Conservation (phyloP, 2,888 invertebrate species). For the Vanessa cardui region DNA sequence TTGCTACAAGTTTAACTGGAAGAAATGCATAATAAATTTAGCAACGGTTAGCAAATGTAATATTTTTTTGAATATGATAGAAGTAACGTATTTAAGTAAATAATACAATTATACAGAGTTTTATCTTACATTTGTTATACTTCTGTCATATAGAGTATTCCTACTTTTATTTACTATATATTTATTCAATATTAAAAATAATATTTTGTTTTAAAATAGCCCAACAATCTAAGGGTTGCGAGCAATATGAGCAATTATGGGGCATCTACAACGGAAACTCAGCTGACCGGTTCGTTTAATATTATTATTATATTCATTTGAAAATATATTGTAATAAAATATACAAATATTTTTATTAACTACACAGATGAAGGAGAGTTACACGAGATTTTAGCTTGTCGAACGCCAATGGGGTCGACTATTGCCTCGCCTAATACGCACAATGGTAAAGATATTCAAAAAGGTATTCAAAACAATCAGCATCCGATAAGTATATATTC, state of each 20-base stretch:
- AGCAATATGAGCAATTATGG: constrained; percentile 42
- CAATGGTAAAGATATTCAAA: constrained; percentile 32
- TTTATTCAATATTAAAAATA: background rate
- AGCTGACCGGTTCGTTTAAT: constrained; percentile 46
- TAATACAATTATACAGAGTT: too few relatives aligned
- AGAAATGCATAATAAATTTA: constrained; percentile 55
- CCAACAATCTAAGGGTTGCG: constrained; percentile 23
- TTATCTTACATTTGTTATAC: too few relatives aligned
- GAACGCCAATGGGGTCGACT: constrained; percentile 39
- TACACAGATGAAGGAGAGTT: constrained; percentile 45
- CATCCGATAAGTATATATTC: constrained; percentile 39
- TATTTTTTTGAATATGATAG: background rate
- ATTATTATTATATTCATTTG: background rate
- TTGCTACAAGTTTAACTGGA: constrained; percentile 71
- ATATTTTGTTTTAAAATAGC: constrained; percentile 15
- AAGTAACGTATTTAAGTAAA: too few relatives aligned
- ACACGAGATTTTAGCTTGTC: constrained; percentile 45
- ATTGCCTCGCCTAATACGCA: constrained; percentile 32
- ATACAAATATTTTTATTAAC: background rate
- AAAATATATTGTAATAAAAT: background rate
- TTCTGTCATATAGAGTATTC: background rate
- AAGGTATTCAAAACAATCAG: constrained; percentile 23
- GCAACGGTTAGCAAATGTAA: constrained; percentile 47
- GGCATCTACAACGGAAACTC: constrained; percentile 45
- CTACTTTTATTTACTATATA: background rate